Evolutionary conservation across 2,888 invertebrate genomes (phyloP).

Genomic region (Nemotelus pantherinus): DNA sequence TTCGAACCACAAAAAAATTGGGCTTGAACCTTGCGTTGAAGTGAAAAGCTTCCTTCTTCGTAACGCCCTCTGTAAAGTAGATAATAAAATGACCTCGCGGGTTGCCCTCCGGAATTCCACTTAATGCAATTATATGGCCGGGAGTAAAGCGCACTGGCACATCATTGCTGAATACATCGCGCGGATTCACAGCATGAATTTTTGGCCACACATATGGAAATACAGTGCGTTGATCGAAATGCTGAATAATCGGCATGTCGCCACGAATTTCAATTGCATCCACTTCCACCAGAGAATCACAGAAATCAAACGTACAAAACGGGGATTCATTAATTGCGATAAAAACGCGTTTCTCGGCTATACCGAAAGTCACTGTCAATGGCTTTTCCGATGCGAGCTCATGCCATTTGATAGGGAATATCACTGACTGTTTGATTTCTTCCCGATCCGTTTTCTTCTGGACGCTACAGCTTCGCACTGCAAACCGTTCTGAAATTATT

Average conservation of each 20-base stretch:
- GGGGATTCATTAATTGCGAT: conserved; percentile 62
- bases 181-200: conserved; percentile 42
- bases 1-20: conserved; percentile 41
- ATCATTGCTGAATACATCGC: conserved; percentile 46
- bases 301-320: conserved; percentile 61
- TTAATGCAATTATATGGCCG: conserved; percentile 49
- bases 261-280: conserved; percentile 60
- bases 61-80: conserved; percentile 38
- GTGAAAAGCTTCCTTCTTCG: conserved; percentile 47
- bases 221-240: conserved; percentile 63
- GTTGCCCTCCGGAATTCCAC: conserved; percentile 48
- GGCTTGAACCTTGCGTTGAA: conserved; percentile 48
- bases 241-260: conserved; percentile 62
- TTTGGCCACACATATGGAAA: conserved; percentile 54
- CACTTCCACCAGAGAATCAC: conserved; percentile 57
- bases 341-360: conserved; percentile 55
- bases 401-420: background rate
- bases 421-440: too few relatives aligned
- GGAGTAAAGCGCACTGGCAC: conserved; percentile 45
- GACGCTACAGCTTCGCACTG: too few relatives aligned
- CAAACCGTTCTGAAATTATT: too few relatives aligned
- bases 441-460: too few relatives aligned
- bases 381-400: background rate
- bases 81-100: conserved; percentile 47
- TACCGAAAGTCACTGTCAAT: conserved; percentile 40